phyloP scores from a whole-genome alignment of 37 sponge, comb jelly and placozoan species.

The Oopsacas minuta region DNA sequence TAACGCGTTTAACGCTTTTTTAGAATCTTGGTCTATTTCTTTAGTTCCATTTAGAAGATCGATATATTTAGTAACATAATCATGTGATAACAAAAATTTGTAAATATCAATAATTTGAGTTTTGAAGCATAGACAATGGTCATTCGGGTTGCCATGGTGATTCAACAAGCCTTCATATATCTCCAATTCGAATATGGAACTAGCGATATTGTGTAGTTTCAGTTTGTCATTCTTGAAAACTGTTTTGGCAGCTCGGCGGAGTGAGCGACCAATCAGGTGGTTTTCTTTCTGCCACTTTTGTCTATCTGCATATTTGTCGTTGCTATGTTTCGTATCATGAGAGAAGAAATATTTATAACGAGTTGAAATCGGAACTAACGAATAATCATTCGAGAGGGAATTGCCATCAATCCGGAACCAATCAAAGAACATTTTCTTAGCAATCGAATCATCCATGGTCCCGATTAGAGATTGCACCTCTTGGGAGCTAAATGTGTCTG shows the following conservation, averaged over 20 bases:
- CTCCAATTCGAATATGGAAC: constrained; percentile 36
- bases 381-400: constrained; percentile 28
- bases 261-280: constrained; percentile 2
- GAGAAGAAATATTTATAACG: neutral
- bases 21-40: constrained; percentile 29
- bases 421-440: constrained; percentile 20
- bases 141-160: constrained; percentile 28
- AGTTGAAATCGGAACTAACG: constrained; percentile 37
- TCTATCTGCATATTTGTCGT: neutral
- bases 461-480: constrained; percentile 21
- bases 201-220: neutral
- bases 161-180: constrained; percentile 43
- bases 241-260: constrained; percentile 2
- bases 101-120: constrained; percentile 22
- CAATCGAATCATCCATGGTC: neutral
- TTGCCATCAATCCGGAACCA: constrained; percentile 52
- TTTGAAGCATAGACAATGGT: constrained; percentile 39
- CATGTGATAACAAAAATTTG: constrained; percentile 16
- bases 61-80: constrained; percentile 19
- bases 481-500: constrained; percentile 25
- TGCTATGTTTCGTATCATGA: neutral
- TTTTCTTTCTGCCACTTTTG: constrained; percentile 5
- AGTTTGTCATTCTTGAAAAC: constrained; percentile 13
- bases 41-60: constrained; percentile 21
- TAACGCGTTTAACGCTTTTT: constrained; percentile 24